Percentiles rank a stretch among this genome's conserved stretches.
Conservation (phyloP, 2,888 invertebrate species). For the Biston betularia region DNA sequence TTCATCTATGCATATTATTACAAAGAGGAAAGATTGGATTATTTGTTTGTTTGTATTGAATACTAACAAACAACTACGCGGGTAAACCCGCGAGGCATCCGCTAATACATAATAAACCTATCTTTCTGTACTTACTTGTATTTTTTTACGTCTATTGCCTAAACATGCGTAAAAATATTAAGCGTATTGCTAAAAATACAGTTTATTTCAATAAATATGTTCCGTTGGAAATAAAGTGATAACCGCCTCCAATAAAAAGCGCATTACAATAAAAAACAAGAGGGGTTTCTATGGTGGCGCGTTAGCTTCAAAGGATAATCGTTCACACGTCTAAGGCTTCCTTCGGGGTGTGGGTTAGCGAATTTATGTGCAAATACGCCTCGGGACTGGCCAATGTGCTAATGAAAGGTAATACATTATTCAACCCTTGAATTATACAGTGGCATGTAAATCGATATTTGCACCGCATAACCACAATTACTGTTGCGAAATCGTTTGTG, state of each 20-base stretch:
- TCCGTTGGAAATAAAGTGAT: constrained; percentile 40
- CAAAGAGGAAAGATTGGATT: too few relatives aligned
- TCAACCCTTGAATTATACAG: constrained; percentile 85
- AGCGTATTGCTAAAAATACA: too few relatives aligned
- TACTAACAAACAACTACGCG: too few relatives aligned
- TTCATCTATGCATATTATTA: too few relatives aligned
- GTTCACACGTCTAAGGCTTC: constrained; percentile 75
- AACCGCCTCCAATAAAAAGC: constrained; percentile 43
- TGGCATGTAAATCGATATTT: constrained; percentile 85
- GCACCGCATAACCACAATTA: constrained; percentile 82
- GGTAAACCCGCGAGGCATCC: too few relatives aligned
- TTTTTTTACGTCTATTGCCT: too few relatives aligned
- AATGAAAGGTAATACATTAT: constrained; percentile 86
- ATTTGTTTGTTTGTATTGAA: too few relatives aligned
- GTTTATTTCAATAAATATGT: constrained; percentile 1
- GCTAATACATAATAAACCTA: too few relatives aligned
- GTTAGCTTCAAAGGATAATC: constrained; percentile 73
- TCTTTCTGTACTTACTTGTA: too few relatives aligned
- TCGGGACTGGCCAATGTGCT: constrained; percentile 83
- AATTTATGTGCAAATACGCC: constrained; percentile 85
- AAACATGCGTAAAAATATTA: too few relatives aligned
- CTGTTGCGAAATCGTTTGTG: constrained; percentile 67
- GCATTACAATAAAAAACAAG: constrained; percentile 60
- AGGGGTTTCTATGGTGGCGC: constrained; percentile 58
- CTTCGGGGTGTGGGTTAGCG: constrained; percentile 79